Evolutionary conservation across 2,797 vertebrate species (phyloP), one percentile per base, ranked within the genome.

Genomic region (Gephyroberyx darwinii): DNA sequence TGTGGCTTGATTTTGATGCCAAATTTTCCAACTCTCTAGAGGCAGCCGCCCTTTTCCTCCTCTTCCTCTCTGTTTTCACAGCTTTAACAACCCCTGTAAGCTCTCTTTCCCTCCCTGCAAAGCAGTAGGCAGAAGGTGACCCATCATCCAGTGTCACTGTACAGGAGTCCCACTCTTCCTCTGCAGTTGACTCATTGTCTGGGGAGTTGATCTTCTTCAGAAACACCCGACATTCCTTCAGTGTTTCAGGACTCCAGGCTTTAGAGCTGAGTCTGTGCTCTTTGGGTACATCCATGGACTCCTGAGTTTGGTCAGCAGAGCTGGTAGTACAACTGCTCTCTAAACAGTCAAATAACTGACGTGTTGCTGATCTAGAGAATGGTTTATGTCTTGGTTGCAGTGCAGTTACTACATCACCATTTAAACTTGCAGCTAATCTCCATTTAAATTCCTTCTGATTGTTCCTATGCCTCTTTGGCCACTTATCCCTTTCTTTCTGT

Each of bases 161-260:
- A 65, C 93, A 93, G 65, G 91, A 92, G 84, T 93, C 87, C 82
- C 84, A 90, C 77, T 93, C 92, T 74, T 92, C 90, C 75, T 94
- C 88, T 65, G 77, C 90, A 8, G 81, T 53, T 9, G 88, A 92
- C 82, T 92, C 92, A 82, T 88, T 94, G 87, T 96, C 94, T 68
- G 95, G 92, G 70, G 94, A 95, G 88, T 95, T 96, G 82, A 98
- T 95, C 90, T 98, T 98, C 85, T 94, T 96, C 84, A 99, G 90
- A 93, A 98, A 99, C 91, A 98, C 97, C 55, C 96, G 94, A 84
- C 97, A 99, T 77, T 98, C 96, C 90, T 96, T 97, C 84, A 99
- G 93, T 16, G 90, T 93, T 92, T 95, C 95, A 66, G 95, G 89
- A 89, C 91, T 96, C 95, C 95, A 97, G 47, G 92, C 86, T 86